Conservation (phyloP, 2,888 invertebrate genomes). For the Allophyes oxyacanthae region DNA sequence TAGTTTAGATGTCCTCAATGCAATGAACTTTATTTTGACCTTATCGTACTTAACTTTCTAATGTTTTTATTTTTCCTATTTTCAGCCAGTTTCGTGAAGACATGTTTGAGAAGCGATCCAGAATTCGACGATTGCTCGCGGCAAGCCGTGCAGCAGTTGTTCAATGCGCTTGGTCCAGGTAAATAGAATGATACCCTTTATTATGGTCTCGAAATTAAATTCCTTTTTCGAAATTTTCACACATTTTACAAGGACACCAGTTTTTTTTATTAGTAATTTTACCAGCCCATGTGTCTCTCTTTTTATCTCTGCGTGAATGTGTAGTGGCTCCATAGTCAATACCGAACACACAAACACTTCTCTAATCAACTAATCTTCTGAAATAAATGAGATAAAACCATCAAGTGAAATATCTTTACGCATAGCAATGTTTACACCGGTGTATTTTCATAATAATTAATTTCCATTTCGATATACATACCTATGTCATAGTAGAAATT, state of each 20-base stretch:
- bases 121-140: slow-evolving; percentile 92
- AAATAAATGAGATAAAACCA: too few relatives aligned
- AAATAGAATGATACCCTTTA: slow-evolving; percentile 33
- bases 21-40: not conserved
- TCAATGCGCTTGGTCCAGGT: slow-evolving; percentile 90
- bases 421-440: not conserved
- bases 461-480: slow-evolving; percentile 28
- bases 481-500: too few relatives aligned
- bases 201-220: not conserved
- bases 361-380: too few relatives aligned
- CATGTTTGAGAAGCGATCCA: slow-evolving; percentile 90
- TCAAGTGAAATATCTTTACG: not conserved
- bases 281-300: too few relatives aligned
- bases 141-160: slow-evolving; percentile 91
- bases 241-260: too few relatives aligned
- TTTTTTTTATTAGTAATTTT: too few relatives aligned
- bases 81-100: slow-evolving; percentile 91
- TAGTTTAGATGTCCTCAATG: slow-evolving; percentile 7
- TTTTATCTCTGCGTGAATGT: too few relatives aligned
- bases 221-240: too few relatives aligned
- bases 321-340: too few relatives aligned
- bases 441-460: slow-evolving; percentile 5
- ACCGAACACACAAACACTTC: too few relatives aligned
- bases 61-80: slow-evolving; percentile 72
- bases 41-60: too few relatives aligned